Conservation (phyloP, 2,113 vertebrate genomes). For the Ailurus styani region DNA sequence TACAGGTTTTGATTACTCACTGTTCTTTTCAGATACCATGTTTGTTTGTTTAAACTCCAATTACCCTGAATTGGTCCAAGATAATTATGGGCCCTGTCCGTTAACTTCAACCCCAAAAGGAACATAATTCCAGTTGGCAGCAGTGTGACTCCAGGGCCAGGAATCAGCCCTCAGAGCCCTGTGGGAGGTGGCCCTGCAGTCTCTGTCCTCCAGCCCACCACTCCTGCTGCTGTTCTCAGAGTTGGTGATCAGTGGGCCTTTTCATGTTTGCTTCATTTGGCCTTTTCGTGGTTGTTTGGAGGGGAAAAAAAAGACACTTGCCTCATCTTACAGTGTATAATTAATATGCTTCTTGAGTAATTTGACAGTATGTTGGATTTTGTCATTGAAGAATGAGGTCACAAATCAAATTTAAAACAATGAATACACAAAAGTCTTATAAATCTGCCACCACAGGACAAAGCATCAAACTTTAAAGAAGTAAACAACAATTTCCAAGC, state of each 20-base stretch:
- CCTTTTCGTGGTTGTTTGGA: not conserved
- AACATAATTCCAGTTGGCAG: not conserved
- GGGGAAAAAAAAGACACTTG: not conserved
- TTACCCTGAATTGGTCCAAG: not conserved
- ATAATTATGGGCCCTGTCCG: not conserved
- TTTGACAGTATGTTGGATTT: not conserved
- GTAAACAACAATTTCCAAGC: not conserved
- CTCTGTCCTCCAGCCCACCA: not conserved
- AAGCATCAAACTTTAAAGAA: not conserved
- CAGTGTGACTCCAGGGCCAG: not conserved
- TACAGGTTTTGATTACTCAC: not conserved
- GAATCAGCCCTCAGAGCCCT: not conserved
- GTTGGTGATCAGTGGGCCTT: not conserved
- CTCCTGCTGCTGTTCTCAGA: not conserved
- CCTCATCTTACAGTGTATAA: not conserved
- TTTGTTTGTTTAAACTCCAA: not conserved
- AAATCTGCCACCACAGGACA: not conserved
- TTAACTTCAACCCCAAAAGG: not conserved
- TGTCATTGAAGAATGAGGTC: not conserved
- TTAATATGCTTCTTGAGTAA: not conserved
- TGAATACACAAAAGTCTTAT: not conserved
- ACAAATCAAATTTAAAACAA: not conserved
- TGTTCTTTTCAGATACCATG: not conserved
- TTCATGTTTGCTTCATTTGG: not conserved
- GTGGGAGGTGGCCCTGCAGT: not conserved